phyloP scores from a whole-genome alignment of 2,113 vertebrate genomes.

The Xenopus borealis region DNA sequence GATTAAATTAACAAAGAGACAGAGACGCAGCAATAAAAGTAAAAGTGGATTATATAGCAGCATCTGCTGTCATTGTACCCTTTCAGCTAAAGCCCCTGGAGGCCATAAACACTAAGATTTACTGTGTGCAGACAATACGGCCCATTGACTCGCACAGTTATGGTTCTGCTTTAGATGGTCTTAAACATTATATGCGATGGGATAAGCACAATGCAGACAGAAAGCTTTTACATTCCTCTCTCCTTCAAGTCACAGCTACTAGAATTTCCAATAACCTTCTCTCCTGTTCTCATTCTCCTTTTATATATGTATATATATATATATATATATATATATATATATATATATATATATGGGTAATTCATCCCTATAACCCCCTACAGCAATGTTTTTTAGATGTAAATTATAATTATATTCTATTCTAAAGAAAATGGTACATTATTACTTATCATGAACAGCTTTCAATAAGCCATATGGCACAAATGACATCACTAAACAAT shows the following conservation, averaged over 20 bases:
- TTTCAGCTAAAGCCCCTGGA: conserved; percentile 33
- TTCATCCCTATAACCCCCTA: no score
- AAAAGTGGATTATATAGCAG: conserved; percentile 28
- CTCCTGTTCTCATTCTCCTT: no score
- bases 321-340: no score
- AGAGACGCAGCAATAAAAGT: conserved; percentile 28
- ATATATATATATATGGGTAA: no score
- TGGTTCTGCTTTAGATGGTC: neutral
- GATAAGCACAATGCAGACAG: neutral
- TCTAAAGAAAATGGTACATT: no score
- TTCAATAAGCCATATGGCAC: no score
- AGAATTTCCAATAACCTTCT: neutral
- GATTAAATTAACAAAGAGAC: conserved; percentile 16
- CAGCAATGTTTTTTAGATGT: no score
- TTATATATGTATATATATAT: no score
- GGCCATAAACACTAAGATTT: conserved; percentile 34
- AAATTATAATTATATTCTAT: no score
- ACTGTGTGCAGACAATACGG: conserved; percentile 26
- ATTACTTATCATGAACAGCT: no score
- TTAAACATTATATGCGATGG: neutral
- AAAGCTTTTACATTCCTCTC: neutral
- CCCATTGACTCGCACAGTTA: conserved; percentile 12
- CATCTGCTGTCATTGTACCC: conserved; percentile 38
- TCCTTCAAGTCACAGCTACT: neutral
- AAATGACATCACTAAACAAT: no score